phyloP scores from a whole-genome alignment of 2,113 vertebrate genomes.

The Diphyllodes magnificus region DNA sequence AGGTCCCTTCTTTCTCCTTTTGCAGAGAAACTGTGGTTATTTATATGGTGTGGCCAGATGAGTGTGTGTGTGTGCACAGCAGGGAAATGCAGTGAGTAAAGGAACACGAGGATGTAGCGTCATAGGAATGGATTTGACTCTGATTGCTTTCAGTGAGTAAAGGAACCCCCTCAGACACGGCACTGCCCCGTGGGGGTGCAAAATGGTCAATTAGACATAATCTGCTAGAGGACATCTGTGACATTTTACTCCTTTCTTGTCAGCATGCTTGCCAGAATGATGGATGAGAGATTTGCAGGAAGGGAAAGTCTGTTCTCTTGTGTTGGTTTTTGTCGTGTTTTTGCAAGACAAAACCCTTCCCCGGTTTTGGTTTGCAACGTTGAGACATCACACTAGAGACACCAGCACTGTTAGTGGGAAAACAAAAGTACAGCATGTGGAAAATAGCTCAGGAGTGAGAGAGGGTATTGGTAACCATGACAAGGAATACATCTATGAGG shows the following conservation, averaged over 20 bases:
- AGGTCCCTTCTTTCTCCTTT: background rate
- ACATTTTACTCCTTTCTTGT: background rate
- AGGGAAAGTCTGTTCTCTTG: background rate
- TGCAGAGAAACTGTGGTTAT: background rate
- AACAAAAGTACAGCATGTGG: background rate
- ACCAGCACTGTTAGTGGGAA: background rate
- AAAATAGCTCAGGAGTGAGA: background rate
- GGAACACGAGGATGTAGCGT: background rate
- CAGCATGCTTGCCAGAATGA: background rate
- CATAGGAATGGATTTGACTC: background rate
- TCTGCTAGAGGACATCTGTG: background rate
- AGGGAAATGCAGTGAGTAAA: background rate
- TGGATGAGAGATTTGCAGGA: background rate
- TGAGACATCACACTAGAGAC: background rate
- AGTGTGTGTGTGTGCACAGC: background rate
- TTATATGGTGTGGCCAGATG: background rate
- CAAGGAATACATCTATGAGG: background rate
- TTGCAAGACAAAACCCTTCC: background rate
- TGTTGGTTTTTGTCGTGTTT: background rate
- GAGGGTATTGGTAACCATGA: background rate
- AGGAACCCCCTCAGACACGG: background rate
- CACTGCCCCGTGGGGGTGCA: background rate
- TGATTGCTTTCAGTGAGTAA: background rate
- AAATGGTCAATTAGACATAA: background rate
- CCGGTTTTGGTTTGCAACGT: fast-evolving